Conservation (phyloP, 1,140 invertebrate genomes). For the Drosophila takahashii region DNA sequence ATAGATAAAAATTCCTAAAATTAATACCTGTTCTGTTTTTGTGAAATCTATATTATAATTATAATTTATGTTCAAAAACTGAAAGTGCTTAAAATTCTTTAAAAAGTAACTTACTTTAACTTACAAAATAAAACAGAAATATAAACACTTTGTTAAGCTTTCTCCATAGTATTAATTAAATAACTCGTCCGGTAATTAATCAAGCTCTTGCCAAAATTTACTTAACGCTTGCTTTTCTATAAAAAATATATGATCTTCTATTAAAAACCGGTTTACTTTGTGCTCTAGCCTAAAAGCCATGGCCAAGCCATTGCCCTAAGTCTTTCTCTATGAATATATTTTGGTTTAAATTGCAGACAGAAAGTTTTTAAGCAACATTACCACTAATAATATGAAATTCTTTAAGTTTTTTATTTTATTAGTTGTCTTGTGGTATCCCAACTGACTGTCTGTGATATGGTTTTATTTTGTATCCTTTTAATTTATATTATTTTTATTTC, state of each 20-base stretch:
- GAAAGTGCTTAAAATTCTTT: neutral
- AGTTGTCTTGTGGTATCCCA: neutral
- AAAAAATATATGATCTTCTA: neutral
- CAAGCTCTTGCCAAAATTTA: neutral
- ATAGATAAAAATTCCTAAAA: neutral
- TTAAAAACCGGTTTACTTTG: slow-evolving; percentile 31
- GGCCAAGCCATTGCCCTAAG: slow-evolving; percentile 10
- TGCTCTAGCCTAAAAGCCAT: slow-evolving; percentile 20
- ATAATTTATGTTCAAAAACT: neutral
- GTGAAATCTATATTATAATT: too few species aligned
- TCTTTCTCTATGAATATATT: slow-evolving; percentile 7
- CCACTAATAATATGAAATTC: neutral
- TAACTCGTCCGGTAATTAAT: slow-evolving; percentile 1
- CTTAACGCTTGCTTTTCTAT: slow-evolving; percentile 2
- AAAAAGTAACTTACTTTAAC: neutral
- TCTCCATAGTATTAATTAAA: neutral
- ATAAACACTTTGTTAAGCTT: slow-evolving; percentile 1
- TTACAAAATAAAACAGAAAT: too few species aligned
- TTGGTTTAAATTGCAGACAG: slow-evolving; percentile 21
- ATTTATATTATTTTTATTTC: slow-evolving; percentile 72
- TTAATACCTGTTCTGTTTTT: too few species aligned
- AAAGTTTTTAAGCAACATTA: slow-evolving; percentile 7
- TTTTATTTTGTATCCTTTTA: slow-evolving; percentile 68
- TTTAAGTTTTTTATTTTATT: too few species aligned
- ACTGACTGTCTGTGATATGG: slow-evolving; percentile 34